Conservation (phyloP, 1,140 invertebrate species). For the Bombus polaris region DNA sequence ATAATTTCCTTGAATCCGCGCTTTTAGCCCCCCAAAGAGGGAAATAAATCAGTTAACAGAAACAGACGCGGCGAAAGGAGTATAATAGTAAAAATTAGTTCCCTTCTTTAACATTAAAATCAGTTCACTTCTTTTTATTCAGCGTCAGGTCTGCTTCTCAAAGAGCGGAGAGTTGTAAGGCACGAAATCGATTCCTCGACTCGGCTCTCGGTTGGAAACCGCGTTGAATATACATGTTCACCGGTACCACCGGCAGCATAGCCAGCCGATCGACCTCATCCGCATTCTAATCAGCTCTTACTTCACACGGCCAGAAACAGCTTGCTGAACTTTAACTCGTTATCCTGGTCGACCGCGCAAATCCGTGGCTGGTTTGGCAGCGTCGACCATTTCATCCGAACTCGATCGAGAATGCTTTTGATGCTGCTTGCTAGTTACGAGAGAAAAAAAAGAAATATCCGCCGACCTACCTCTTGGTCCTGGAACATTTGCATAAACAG, state of each 20-base stretch:
- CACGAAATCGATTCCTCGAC: conserved; percentile 64
- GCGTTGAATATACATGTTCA: conserved; percentile 70
- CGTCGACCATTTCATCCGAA: conserved; percentile 50
- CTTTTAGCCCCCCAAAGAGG: background rate
- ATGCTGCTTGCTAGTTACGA: conserved; percentile 32
- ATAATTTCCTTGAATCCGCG: background rate
- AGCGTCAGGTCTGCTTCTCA: conserved; percentile 10
- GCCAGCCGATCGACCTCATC: conserved; percentile 68
- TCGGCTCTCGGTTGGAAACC: conserved; percentile 52
- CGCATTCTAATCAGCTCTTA: conserved; percentile 74
- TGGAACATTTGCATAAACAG: conserved; percentile 12
- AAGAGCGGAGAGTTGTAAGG: conserved; percentile 51
- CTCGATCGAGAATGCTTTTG: conserved; percentile 58
- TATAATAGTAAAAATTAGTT: conserved; percentile 61
- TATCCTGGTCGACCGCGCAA: conserved; percentile 66
- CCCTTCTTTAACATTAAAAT: too few species aligned
- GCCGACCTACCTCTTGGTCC: background rate
- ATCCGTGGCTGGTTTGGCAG: conserved; percentile 61
- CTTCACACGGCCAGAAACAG: conserved; percentile 69
- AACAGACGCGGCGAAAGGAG: conserved; percentile 23
- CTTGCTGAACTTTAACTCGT: conserved; percentile 71
- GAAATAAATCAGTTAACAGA: conserved; percentile 18
- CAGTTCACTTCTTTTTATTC: conserved; percentile 47
- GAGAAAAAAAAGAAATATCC: background rate
- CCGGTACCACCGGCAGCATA: conserved; percentile 15